Evolutionary conservation across 2,113 vertebrate species (phyloP), one percentile per base, ranked within the genome.

Genomic region (Gadus chalcogrammus): DNA sequence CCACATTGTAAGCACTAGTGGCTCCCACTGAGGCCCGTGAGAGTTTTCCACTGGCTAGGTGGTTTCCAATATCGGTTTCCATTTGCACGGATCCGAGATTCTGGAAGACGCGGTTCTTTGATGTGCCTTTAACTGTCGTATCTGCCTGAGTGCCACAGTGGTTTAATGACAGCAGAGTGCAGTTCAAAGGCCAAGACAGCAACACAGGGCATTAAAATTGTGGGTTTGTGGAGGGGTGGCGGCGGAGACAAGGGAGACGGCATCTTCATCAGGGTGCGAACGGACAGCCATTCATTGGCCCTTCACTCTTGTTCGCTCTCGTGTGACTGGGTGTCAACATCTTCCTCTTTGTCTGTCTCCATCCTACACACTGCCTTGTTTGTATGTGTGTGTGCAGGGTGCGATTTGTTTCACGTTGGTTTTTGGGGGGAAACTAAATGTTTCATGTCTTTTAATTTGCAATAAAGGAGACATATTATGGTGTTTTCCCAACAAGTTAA

Each of bases 41-140:
- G 68, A 77, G 83, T 58, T 84, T 84, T 84, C 79, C 84, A 78
- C 69, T 79, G 70, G 18, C 12, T 8, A 63, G 67, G 66, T 73
- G 64, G 67, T 78, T 82, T 68, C 77, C 82, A 85, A 83, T 76
- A 80, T 79, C 79, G 80, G 80, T 69, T 84, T 88, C 88, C 84
- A 85, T 82, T 73, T 77, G 53, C 69, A 70, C 68, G 35, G 42
- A 56, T 74, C 17, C 69, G 62, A 38, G 42, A 64, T 60, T 67
- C 56, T 64, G 58, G 56, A 70, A 72, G 60, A 73, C 65, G 71
- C 62, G 80, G 78, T 55, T 73, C 79, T 82, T 82, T 81, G 75
- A 85, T 72, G 77, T 13, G 6, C 9, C 42, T 48, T 48, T 9
- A 58, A n/a, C 55, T 77, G 55, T 56, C 61, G 73, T 80, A 84